Evolutionary conservation across 23 tunicate species (phyloP).

Genomic region (Diplosoma virens): DNA sequence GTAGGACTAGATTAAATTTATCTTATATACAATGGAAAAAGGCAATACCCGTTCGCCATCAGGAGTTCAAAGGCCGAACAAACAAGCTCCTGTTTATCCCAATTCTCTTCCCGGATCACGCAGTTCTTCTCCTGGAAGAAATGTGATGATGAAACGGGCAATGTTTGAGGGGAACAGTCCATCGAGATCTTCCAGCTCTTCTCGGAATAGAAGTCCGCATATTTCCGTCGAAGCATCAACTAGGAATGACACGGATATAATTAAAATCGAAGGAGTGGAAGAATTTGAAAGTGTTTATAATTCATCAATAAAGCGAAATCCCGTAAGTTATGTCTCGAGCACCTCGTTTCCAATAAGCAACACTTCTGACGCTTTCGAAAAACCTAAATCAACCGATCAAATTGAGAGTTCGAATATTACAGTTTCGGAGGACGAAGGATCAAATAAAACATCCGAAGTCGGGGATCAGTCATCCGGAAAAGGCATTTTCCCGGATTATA

Average conservation of each 20-base stretch:
- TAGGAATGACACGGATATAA: not conserved
- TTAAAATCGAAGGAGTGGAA: constrained; percentile 20
- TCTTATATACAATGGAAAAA: constrained; percentile 1
- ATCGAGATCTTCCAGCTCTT: not conserved
- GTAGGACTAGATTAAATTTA: no score
- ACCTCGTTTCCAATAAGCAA: no score
- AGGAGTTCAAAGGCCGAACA: not conserved
- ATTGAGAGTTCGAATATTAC: no score
- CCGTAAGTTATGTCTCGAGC: no score
- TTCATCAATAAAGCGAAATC: not conserved
- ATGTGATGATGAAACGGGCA: constrained; percentile 5
- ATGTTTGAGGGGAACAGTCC: constrained; percentile 3
- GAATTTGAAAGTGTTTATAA: constrained; percentile 11
- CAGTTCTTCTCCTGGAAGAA: constrained; percentile 16
- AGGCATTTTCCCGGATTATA: constrained; percentile 3
- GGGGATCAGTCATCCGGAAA: no score
- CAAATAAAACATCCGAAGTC: no score
- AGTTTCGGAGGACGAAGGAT: no score
- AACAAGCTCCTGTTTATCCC: not conserved
- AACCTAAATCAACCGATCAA: no score
- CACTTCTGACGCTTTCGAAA: no score
- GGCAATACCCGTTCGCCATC: not conserved
- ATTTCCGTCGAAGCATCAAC: no score
- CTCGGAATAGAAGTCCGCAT: no score
- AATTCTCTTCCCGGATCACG: constrained; percentile 22